Conservation (phyloP, 2,797 vertebrate genomes). For the Aselliscus stoliczkanus region DNA sequence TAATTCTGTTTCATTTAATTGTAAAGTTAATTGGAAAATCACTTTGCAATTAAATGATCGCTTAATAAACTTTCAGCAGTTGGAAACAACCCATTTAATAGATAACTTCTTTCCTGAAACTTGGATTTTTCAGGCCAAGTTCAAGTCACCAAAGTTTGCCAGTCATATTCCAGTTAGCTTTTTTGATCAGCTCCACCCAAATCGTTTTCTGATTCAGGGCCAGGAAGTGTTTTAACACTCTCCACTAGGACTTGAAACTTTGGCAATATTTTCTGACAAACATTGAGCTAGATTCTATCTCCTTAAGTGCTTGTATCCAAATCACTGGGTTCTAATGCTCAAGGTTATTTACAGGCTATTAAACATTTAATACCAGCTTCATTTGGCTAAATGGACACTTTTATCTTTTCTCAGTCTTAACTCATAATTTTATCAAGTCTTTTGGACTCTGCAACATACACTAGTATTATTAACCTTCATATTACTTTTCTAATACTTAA, state of each 20-base stretch:
- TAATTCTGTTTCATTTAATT: background rate
- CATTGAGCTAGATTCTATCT: conserved; percentile 27
- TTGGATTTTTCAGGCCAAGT: conserved; percentile 12
- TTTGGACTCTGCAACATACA: background rate
- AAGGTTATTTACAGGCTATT: conserved; percentile 25
- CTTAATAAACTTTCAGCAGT: background rate
- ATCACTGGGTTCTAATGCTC: conserved; percentile 30
- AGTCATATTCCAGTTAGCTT: background rate
- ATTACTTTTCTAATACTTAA: conserved; percentile 1
- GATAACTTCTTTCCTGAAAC: background rate
- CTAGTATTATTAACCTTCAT: background rate
- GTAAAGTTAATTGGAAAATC: background rate
- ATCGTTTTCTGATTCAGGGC: conserved; percentile 26
- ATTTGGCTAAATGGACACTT: conserved; percentile 27
- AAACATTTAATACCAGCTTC: conserved; percentile 42
- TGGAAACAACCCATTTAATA: background rate
- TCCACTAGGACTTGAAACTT: conserved; percentile 53
- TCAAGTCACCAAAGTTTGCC: background rate
- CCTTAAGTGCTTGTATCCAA: conserved; percentile 46
- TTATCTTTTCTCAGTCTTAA: background rate
- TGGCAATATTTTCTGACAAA: conserved; percentile 57
- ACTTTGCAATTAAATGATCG: background rate
- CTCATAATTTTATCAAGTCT: conserved; percentile 12
- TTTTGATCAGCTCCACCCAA: conserved; percentile 19
- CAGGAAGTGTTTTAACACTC: conserved; percentile 27